Evolutionary conservation across 1,140 invertebrate genomes (phyloP).

Genomic region (Drosophila ogumai): DNA sequence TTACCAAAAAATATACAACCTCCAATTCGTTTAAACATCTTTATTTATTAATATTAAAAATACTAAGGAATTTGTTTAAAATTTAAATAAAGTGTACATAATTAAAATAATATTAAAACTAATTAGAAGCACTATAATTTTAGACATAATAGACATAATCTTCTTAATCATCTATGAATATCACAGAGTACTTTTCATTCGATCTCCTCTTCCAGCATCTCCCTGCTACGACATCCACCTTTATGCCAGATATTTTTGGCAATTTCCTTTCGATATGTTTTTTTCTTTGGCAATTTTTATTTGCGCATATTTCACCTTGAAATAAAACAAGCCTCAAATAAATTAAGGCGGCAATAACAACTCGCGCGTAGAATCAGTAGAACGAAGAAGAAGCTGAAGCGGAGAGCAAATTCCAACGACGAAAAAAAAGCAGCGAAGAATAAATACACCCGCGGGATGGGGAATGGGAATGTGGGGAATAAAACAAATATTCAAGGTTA

Average conservation of each 20-base stretch:
- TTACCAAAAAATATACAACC: too few relatives aligned
- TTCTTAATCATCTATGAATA: not conserved
- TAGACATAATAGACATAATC: too few relatives aligned
- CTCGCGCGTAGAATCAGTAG: slow-evolving; percentile 44
- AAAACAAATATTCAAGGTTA: slow-evolving; percentile 78
- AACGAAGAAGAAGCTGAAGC: slow-evolving; percentile 47
- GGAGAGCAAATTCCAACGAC: slow-evolving; percentile 60
- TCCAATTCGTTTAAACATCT: too few relatives aligned
- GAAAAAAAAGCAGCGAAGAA: slow-evolving; percentile 45
- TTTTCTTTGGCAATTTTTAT: slow-evolving; percentile 56
- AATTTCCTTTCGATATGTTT: slow-evolving; percentile 51
- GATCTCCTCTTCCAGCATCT: not conserved
- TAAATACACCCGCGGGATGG: slow-evolving; percentile 51
- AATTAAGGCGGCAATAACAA: slow-evolving; percentile 64
- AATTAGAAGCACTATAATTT: too few relatives aligned
- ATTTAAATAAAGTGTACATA: too few relatives aligned
- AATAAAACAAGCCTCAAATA: slow-evolving; percentile 77
- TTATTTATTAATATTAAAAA: too few relatives aligned
- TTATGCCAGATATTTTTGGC: slow-evolving; percentile 36
- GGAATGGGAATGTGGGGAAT: slow-evolving; percentile 24
- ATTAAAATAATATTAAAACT: too few relatives aligned
- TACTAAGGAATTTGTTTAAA: too few relatives aligned
- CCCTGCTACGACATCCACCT: not conserved
- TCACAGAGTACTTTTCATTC: not conserved
- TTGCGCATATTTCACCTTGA: slow-evolving; percentile 79